These are phyloP conservation scores for Drosophila ficusphila DNA, from an alignment of 1,140 invertebrate species.

Conservation along the genomic window DNA sequence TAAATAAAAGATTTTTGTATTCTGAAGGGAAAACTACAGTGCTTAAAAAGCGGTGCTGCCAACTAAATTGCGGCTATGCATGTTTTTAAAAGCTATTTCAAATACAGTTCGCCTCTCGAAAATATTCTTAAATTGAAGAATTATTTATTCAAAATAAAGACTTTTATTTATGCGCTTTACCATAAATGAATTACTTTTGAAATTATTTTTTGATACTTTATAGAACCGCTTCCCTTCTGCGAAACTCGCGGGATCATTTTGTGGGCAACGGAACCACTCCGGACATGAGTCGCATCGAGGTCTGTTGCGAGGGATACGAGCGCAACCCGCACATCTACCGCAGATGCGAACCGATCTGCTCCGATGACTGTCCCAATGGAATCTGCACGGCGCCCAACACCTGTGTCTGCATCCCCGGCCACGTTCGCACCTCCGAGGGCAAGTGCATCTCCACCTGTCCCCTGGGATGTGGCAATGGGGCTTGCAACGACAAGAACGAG, in stretches of 20 bases:
- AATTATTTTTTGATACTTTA: not conserved
- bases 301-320: constrained; percentile 87
- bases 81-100: too few relatives aligned
- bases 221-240: constrained; percentile 76
- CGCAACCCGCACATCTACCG: constrained; percentile 86
- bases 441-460: constrained; percentile 83
- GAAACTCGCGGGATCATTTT: constrained; percentile 83
- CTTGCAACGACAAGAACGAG: constrained; percentile 84
- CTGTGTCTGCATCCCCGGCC: constrained; percentile 86
- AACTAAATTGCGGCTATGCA: too few relatives aligned
- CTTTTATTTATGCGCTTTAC: too few relatives aligned
- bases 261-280: constrained; percentile 86
- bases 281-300: constrained; percentile 86
- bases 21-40: too few relatives aligned
- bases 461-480: constrained; percentile 84
- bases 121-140: too few relatives aligned
- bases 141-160: too few relatives aligned
- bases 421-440: constrained; percentile 84
- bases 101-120: too few relatives aligned
- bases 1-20: too few relatives aligned
- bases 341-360: constrained; percentile 86
- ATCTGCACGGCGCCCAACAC: constrained; percentile 86
- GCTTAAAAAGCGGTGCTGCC: too few relatives aligned
- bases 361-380: constrained; percentile 86
- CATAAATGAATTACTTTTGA: not conserved